phyloP scores from a whole-genome alignment of 2,797 vertebrate species.

The Atherinosoma microstoma region DNA sequence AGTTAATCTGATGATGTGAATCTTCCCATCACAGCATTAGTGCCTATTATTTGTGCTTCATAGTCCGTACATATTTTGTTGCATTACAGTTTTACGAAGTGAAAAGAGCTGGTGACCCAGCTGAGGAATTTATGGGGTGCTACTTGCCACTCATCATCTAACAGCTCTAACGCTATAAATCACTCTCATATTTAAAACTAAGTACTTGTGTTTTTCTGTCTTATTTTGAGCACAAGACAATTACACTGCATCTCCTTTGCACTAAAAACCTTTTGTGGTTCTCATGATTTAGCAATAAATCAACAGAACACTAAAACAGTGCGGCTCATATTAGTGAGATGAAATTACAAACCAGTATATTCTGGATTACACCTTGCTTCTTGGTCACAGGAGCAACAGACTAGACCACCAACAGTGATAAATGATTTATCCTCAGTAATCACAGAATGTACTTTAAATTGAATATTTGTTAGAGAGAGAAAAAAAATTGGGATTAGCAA shows the following conservation, averaged over 20 bases:
- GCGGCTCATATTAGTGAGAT: neutral
- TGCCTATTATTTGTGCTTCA: neutral
- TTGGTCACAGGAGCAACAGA: neutral
- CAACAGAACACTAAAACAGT: neutral
- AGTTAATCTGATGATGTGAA: neutral
- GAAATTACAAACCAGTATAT: neutral
- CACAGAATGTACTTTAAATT: neutral
- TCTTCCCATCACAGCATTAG: neutral
- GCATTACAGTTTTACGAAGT: neutral
- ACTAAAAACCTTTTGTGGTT: neutral
- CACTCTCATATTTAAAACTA: constrained; percentile 8
- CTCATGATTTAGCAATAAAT: neutral
- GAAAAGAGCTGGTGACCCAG: neutral
- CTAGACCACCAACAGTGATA: neutral
- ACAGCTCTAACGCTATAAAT: neutral
- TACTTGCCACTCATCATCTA: constrained; percentile 1
- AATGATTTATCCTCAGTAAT: neutral
- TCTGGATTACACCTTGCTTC: neutral
- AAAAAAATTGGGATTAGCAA: neutral
- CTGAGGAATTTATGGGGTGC: constrained; percentile 10
- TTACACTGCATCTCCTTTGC: neutral
- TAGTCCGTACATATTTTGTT: neutral
- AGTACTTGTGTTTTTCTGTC: neutral
- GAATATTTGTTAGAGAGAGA: neutral
- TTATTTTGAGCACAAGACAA: neutral